Conservation (phyloP, 1,140 invertebrate species). For the Penaeus indicus region DNA sequence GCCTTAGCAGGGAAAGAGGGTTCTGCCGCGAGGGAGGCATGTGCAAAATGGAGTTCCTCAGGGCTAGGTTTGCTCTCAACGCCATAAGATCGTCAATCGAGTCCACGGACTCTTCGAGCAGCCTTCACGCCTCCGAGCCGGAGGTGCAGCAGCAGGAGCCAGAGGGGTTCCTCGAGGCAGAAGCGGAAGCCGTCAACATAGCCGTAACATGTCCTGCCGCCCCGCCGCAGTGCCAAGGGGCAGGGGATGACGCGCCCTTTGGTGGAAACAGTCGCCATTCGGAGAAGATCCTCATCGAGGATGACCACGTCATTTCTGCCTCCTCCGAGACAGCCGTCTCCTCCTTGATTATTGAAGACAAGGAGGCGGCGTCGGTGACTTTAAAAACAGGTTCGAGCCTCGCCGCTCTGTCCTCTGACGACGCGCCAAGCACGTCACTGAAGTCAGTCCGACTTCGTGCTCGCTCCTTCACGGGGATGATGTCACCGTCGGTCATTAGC, state of each 20-base stretch:
- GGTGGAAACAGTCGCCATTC: too few species aligned
- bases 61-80: conserved; percentile 9
- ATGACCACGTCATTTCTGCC: too few species aligned
- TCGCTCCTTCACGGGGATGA: conserved; percentile 48
- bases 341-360: too few species aligned
- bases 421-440: background rate
- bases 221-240: too few species aligned
- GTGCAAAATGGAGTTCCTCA: conserved; percentile 37
- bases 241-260: too few species aligned
- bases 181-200: too few species aligned
- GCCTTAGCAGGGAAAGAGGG: background rate
- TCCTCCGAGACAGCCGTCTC: too few species aligned
- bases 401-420: background rate
- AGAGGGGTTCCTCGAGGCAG: too few species aligned
- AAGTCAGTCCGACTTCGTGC: conserved; percentile 26
- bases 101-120: background rate
- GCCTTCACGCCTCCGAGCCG: too few species aligned
- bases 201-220: too few species aligned
- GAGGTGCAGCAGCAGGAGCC: background rate
- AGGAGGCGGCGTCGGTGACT: background rate
- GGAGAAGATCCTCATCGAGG: too few species aligned
- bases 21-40: background rate
- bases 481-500: background rate
- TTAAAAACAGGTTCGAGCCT: conserved; percentile 16
- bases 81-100: background rate